phyloP scores from a whole-genome alignment of 2,888 invertebrate genomes.

The Poecilobothrus nobilitatus region DNA sequence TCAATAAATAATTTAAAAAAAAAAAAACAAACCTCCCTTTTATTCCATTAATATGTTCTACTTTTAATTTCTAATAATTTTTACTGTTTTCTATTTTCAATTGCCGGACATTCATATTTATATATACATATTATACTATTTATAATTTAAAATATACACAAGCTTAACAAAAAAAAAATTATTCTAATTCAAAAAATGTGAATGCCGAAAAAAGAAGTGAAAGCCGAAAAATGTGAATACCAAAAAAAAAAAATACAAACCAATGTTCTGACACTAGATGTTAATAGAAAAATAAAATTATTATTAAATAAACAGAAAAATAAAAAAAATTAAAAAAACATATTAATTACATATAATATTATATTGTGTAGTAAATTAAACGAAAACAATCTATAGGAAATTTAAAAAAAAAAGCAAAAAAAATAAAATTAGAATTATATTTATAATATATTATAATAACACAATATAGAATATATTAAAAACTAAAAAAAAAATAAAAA shows the following conservation, averaged over 20 bases:
- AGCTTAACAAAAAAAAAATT: background rate
- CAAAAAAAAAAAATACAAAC: conserved; percentile 12
- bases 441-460: no score
- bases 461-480: conserved; percentile 12
- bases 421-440: conserved; percentile 1
- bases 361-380: conserved; percentile 12
- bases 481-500: conserved; percentile 16
- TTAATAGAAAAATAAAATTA: background rate
- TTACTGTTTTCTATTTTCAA: no score
- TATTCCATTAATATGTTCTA: no score
- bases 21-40: no score
- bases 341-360: conserved; percentile 15
- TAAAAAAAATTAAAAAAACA: conserved; percentile 15
- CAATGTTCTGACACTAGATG: conserved; percentile 13
- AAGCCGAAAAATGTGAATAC: background rate
- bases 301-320: conserved; percentile 7
- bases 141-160: conserved; percentile 11
- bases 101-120: no score
- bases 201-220: background rate
- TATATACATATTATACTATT: no score
- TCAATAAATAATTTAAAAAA: no score
- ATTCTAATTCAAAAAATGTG: background rate
- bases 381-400: conserved; percentile 13
- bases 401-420: conserved; percentile 10
- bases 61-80: no score